Evolutionary conservation across 2,888 invertebrate species (phyloP).

Genomic region (Embidobia sp.): DNA sequence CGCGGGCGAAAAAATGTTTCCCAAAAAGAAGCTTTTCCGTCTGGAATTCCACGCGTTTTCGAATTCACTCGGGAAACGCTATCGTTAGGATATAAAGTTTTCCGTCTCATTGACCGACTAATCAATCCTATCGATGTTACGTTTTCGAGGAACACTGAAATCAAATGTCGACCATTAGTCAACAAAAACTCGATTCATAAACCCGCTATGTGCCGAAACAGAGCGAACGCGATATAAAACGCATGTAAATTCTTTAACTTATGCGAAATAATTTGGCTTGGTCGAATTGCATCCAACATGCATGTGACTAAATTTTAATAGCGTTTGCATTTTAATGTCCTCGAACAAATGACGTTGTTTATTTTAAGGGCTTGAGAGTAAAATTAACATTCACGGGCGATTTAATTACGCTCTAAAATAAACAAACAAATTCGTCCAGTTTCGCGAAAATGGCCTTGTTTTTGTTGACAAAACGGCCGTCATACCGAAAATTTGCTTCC

Average conservation of each 20-base stretch:
- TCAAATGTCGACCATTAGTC: background rate
- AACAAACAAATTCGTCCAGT: too few species aligned
- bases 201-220: background rate
- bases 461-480: too few species aligned
- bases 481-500: too few species aligned
- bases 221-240: slow-evolving; percentile 14
- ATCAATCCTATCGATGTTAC: too few species aligned
- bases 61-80: too few species aligned
- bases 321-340: slow-evolving; percentile 27
- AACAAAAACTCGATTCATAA: too few species aligned
- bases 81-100: background rate
- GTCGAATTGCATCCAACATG: slow-evolving; percentile 42
- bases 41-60: too few species aligned
- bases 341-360: slow-evolving; percentile 13
- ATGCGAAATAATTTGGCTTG: slow-evolving; percentile 32
- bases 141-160: too few species aligned
- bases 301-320: slow-evolving; percentile 33
- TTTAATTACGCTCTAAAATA: background rate
- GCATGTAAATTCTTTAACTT: slow-evolving; percentile 41
- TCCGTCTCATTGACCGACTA: background rate
- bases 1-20: slow-evolving; percentile 34
- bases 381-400: background rate
- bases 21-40: slow-evolving; percentile 5
- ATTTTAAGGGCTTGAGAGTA: background rate
- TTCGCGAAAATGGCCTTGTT: too few species aligned